Evolutionary conservation across 2,888 invertebrate genomes (phyloP), one percentile per base, ranked within the genome.

Genomic region (Watsonalla cultraria): DNA sequence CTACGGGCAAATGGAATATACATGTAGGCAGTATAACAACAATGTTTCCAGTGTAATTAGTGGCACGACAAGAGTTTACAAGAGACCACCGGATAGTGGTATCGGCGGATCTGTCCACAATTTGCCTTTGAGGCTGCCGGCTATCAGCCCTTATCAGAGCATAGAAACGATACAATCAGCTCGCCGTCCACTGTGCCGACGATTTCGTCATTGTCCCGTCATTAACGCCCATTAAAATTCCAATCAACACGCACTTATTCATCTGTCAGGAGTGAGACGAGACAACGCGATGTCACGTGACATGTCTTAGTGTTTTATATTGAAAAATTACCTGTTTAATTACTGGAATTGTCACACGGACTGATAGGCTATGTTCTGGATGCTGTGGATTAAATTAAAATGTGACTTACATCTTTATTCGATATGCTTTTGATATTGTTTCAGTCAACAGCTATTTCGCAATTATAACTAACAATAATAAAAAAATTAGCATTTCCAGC

Each of bases 201-300:
- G 79, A 88, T 85, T 83, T 78, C 76, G 76, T 88, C 84, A 86
- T 89, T 90, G 90, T 90, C 83, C 88, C 87, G 87, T 85, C 81
- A 88, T 90, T 89, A 86, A 81, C 86, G 85, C 84, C 81, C 82
- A 84, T 89, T 88, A 86, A 86, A 85, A 86, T 82, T 79, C 88
- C 89, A 85, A 89, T 87, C 89, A 82, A 83, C 86, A 84, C 81
- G 73, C 83, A 84, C 84, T 87, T 87, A 90, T 89, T 90, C 89
- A 90, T 88, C 82, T 84, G 90, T 88, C 89, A 58, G 53, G 45
- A 64, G 55, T 57, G 66, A 62, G 66, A 70, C 74, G 70, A 62
- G 69, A 62, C 65, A 66, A 68, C 61, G 61, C 65, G 72, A 75
- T 68, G 63, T 63, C 65, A 61, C 63, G 62, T 60, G 70, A 62